phyloP scores from a whole-genome alignment of 2,797 vertebrate species.

The Lagocephalus sceleratus region DNA sequence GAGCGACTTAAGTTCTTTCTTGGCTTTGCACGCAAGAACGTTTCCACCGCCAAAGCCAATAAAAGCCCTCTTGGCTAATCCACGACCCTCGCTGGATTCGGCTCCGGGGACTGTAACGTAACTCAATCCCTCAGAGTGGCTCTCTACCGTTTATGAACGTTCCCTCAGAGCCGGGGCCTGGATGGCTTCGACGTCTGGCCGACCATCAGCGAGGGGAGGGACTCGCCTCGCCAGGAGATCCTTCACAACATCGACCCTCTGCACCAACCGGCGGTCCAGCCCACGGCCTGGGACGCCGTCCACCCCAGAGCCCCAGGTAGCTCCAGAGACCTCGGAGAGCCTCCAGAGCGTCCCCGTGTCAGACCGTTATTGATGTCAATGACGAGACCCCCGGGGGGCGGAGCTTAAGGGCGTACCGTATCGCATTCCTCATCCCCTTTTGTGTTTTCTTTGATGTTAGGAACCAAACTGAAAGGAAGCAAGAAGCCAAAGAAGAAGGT shows the following conservation, averaged over 20 bases:
- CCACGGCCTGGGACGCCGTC: background rate
- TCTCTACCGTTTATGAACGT: background rate
- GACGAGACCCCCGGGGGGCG: too few species aligned
- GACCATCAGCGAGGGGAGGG: slow-evolving; percentile 86
- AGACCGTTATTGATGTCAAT: too few species aligned
- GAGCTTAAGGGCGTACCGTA: too few species aligned
- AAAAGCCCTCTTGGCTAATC: background rate
- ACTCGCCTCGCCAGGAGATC: slow-evolving; percentile 88
- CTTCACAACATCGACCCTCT: slow-evolving; percentile 96
- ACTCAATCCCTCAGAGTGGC: too few species aligned
- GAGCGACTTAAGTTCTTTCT: slow-evolving; percentile 21
- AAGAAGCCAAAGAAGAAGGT: slow-evolving; percentile 53
- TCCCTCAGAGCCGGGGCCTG: slow-evolving; percentile 71
- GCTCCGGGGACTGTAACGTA: too few species aligned
- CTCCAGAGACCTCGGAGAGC: background rate
- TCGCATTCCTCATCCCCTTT: background rate
- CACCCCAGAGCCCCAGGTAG: slow-evolving; percentile 44
- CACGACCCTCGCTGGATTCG: background rate
- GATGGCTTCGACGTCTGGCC: slow-evolving; percentile 92
- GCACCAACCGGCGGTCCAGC: slow-evolving; percentile 57
- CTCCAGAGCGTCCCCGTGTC: too few species aligned
- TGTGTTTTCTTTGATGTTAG: slow-evolving; percentile 18
- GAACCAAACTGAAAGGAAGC: background rate
- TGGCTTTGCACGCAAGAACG: slow-evolving; percentile 4
- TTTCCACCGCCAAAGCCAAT: slow-evolving; percentile 9